A percentile compares a stretch with the other conserved stretches of the same genome.
Conservation (phyloP, 92 coral and sea anemone genomes). For the Ricordea florida region DNA sequence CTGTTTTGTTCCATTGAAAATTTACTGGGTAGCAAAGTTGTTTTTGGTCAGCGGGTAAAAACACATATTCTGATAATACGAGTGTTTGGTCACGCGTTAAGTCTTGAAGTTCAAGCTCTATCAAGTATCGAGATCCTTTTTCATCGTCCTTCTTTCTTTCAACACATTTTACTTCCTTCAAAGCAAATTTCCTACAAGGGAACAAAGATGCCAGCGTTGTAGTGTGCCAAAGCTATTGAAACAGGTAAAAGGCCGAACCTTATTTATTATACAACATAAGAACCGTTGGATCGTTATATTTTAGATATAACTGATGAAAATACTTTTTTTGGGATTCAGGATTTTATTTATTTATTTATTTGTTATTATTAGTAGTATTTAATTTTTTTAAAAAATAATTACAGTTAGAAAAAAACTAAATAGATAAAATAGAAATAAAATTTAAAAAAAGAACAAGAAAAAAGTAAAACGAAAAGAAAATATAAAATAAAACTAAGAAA, state of each 20-base stretch:
- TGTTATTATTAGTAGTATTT: too few species aligned
- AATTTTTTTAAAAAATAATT: too few species aligned
- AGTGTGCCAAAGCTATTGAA: too few species aligned
- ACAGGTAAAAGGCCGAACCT: too few species aligned
- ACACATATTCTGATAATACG: constrained; percentile 79
- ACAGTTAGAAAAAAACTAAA: too few species aligned
- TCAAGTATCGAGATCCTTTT: constrained; percentile 55
- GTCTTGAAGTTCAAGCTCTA: constrained; percentile 67
- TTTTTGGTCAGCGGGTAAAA: constrained; percentile 10
- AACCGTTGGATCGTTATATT: not conserved
- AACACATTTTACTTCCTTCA: constrained; percentile 57
- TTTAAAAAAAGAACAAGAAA: too few species aligned
- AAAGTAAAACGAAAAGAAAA: too few species aligned
- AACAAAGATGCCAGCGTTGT: not conserved
- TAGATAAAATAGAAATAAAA: too few species aligned
- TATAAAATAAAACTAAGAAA: too few species aligned
- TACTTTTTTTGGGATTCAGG: too few species aligned
- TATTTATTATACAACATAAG: too few species aligned
- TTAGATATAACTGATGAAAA: not conserved
- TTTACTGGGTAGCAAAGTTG: constrained; percentile 46
- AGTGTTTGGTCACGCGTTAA: constrained; percentile 27
- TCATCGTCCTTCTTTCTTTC: constrained; percentile 67
- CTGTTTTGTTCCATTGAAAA: constrained; percentile 65
- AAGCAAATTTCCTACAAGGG: constrained; percentile 49
- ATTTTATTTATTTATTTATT: too few species aligned